phyloP scores from a whole-genome alignment of 2,888 invertebrate species.

The Latrodectus hesperus region DNA sequence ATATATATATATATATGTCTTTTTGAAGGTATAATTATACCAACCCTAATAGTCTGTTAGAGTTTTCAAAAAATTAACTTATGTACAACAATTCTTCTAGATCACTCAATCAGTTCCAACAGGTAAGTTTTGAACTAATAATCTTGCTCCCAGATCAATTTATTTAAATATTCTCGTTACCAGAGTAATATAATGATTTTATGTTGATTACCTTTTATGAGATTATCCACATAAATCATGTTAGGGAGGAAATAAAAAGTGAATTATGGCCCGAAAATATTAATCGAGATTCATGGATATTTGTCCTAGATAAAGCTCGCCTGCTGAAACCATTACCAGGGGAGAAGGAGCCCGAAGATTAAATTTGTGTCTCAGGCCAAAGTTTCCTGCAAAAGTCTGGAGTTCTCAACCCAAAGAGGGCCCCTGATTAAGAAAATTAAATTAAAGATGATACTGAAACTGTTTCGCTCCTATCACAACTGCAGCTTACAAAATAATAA shows the following conservation, averaged over 20 bases:
- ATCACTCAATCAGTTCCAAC: no score
- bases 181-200: slow-evolving; percentile 3
- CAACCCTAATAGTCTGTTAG: no score
- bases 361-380: not conserved
- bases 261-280: not conserved
- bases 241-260: slow-evolving; percentile 1
- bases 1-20: no score
- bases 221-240: not conserved
- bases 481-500: not conserved
- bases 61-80: no score
- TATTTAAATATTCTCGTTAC: not conserved
- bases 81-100: no score
- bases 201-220: not conserved
- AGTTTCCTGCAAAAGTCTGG: not conserved
- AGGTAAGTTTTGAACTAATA: no score
- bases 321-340: not conserved
- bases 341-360: not conserved
- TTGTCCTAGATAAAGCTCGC: not conserved
- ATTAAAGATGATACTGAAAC: not conserved
- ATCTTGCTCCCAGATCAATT: not conserved
- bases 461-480: not conserved
- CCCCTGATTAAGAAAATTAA: not conserved
- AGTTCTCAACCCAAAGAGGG: not conserved
- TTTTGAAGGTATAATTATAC: no score
- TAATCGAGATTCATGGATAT: not conserved